Evolutionary conservation across 1,140 invertebrate species (phyloP).

Genomic region (Drosophila bipectinata): DNA sequence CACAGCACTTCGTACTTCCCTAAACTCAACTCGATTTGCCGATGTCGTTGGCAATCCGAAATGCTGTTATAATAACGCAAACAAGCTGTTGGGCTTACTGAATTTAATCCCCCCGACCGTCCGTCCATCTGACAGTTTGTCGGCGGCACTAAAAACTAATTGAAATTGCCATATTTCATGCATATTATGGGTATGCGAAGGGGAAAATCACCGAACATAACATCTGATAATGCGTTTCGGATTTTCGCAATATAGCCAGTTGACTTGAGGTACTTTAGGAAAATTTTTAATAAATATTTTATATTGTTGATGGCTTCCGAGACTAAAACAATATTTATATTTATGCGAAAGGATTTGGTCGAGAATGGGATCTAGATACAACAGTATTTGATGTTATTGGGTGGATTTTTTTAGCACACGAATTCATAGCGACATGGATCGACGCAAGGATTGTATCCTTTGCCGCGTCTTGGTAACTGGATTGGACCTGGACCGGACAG

Average conservation of each 20-base stretch:
- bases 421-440: conserved; percentile 11
- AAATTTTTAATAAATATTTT: neutral
- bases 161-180: conserved; percentile 67
- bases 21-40: conserved; percentile 18
- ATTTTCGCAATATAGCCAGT: conserved; percentile 35
- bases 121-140: conserved; percentile 30
- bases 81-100: conserved; percentile 59
- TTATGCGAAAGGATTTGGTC: neutral
- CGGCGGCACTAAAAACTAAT: conserved; percentile 64
- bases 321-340: neutral
- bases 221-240: conserved; percentile 47
- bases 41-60: conserved; percentile 44
- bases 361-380: neutral
- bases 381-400: neutral
- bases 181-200: conserved; percentile 19
- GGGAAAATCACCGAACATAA: conserved; percentile 26
- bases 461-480: conserved; percentile 14
- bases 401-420: neutral
- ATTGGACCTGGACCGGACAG: neutral
- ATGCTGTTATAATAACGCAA: conserved; percentile 66
- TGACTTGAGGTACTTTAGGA: neutral
- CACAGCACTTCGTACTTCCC: neutral
- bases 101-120: conserved; percentile 45
- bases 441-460: neutral
- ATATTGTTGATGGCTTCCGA: neutral